These are phyloP conservation scores for Phataginus tricuspis DNA, from an alignment of 2,797 vertebrate genomes.

Conservation along the genomic window DNA sequence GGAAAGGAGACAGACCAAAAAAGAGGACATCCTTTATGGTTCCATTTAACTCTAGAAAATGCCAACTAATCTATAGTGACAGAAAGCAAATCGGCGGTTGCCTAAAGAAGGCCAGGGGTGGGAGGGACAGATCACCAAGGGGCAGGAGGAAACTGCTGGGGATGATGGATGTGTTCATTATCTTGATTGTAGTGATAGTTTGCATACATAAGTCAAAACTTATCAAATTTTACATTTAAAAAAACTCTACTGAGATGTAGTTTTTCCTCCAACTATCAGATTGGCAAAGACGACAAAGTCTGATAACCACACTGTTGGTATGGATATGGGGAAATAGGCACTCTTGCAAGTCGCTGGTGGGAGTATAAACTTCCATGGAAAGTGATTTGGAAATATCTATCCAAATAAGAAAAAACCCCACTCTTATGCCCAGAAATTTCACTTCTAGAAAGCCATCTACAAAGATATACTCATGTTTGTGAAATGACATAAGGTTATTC, in stretches of 20 bases:
- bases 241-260: background rate
- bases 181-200: background rate
- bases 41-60: conserved; percentile 12
- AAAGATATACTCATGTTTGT: background rate
- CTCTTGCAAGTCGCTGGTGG: background rate
- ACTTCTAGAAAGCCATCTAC: background rate
- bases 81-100: background rate
- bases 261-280: conserved; percentile 15
- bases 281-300: background rate
- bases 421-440: background rate
- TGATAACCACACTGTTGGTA: background rate
- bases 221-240: background rate
- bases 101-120: background rate
- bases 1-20: background rate
- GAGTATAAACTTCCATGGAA: background rate
- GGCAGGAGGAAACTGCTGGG: background rate
- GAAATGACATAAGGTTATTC: background rate
- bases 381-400: background rate
- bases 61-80: background rate
- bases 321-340: background rate
- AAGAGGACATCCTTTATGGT: background rate
- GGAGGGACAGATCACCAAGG: background rate
- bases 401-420: background rate
- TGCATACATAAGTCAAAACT: background rate
- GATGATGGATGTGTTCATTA: background rate